A percentile compares a stretch with the other conserved stretches of the same genome.
Conservation (phyloP, 2,113 vertebrate genomes). For the Pelobates fuscus region DNA sequence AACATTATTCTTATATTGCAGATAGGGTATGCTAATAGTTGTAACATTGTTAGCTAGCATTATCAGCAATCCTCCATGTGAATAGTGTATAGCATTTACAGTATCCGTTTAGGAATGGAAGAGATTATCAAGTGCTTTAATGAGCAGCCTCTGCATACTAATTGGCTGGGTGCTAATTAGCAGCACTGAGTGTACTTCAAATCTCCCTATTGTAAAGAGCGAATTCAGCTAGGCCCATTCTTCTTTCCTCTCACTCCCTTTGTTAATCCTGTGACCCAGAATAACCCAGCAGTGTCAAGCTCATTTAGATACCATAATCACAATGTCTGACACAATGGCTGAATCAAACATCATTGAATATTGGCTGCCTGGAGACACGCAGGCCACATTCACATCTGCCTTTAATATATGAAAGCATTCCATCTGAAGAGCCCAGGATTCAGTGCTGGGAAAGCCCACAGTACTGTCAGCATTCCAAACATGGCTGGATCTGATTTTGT, state of each 20-base stretch:
- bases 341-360: not conserved
- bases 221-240: accelerated
- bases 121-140: not conserved
- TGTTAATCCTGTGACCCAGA: conserved; percentile 52
- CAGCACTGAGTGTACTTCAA: not conserved
- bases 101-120: not conserved
- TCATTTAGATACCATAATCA: conserved; percentile 52
- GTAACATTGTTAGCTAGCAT: too few relatives aligned
- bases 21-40: too few relatives aligned
- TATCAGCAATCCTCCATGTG: too few relatives aligned
- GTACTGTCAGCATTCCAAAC: too few relatives aligned
- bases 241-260: conserved; percentile 34
- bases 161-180: conserved; percentile 17
- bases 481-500: too few relatives aligned
- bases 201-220: conserved; percentile 7
- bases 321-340: conserved; percentile 24
- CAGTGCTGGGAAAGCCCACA: too few relatives aligned
- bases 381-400: accelerated
- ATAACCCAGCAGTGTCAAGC: conserved; percentile 49
- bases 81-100: too few relatives aligned
- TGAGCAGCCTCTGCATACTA: conserved; percentile 21
- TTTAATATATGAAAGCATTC: too few relatives aligned
- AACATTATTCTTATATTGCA: too few relatives aligned
- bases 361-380: conserved; percentile 6
- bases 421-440: too few relatives aligned